phyloP scores from a whole-genome alignment of 2,888 invertebrate genomes.

The Cyrtodaria siliqua region DNA sequence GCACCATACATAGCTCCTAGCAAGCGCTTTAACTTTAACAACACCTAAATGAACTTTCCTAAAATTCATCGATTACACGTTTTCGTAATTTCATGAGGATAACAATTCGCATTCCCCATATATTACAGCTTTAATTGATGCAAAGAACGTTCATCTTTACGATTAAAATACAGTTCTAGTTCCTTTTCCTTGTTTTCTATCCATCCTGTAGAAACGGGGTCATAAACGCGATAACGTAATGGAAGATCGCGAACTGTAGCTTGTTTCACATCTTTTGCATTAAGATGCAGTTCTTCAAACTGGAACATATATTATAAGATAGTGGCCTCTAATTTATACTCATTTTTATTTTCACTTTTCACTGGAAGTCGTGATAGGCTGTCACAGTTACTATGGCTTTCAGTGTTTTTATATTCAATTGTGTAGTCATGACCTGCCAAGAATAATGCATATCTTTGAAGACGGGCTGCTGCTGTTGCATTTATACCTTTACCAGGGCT shows the following conservation, averaged over 20 bases:
- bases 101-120: conserved; percentile 69
- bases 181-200: conserved; percentile 10
- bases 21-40: conserved; percentile 73
- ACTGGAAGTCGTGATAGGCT: conserved; percentile 48
- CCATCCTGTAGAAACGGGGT: too few relatives aligned
- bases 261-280: conserved; percentile 31
- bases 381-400: conserved; percentile 55
- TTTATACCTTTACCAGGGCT: conserved; percentile 66
- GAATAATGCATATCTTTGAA: conserved; percentile 49
- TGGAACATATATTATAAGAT: conserved; percentile 42
- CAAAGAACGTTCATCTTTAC: conserved; percentile 51
- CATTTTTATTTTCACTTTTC: background rate
- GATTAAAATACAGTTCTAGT: conserved; percentile 26
- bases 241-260: too few relatives aligned
- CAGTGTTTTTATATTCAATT: conserved; percentile 39
- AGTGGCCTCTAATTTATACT: conserved; percentile 14
- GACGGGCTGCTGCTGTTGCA: conserved; percentile 28
- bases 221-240: too few relatives aligned
- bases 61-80: conserved; percentile 67
- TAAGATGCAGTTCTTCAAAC: conserved; percentile 74
- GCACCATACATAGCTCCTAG: conserved; percentile 78
- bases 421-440: conserved; percentile 22
- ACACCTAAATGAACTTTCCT: conserved; percentile 74
- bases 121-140: conserved; percentile 69
- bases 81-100: conserved; percentile 66